Evolutionary conservation across 2,888 invertebrate species (phyloP).

Genomic region (Tipula vernalis): DNA sequence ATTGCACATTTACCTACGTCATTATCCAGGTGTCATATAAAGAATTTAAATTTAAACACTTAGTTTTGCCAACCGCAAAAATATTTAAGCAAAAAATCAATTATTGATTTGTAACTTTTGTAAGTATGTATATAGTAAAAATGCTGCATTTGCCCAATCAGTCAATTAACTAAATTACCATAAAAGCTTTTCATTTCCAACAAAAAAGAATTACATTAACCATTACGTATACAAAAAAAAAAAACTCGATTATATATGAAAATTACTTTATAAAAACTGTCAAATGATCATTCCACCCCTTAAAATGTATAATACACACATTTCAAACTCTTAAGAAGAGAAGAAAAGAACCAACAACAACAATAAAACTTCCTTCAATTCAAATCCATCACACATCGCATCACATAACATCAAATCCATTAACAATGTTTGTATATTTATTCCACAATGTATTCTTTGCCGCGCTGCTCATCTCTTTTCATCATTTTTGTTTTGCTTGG

Average conservation of each 20-base stretch:
- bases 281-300: conserved; percentile 4
- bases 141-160: not conserved
- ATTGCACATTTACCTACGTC: no score
- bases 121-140: not conserved
- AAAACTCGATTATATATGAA: not conserved
- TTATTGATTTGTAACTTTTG: not conserved
- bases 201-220: not conserved
- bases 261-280: not conserved
- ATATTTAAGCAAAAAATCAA: not conserved
- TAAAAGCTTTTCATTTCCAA: not conserved
- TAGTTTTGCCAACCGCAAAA: not conserved
- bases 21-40: no score
- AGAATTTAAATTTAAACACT: no score
- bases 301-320: not conserved
- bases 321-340: not conserved
- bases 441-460: not conserved
- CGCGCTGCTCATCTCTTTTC: not conserved
- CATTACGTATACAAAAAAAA: not conserved
- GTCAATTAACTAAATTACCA: not conserved
- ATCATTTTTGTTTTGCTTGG: not conserved
- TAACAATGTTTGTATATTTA: not conserved
- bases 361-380: not conserved
- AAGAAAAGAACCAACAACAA: not conserved
- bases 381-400: not conserved
- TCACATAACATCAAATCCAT: not conserved